These are phyloP conservation scores for Ceratoteleas bidentatus DNA, from an alignment of 1,140 invertebrate genomes.

Conservation along the genomic window DNA sequence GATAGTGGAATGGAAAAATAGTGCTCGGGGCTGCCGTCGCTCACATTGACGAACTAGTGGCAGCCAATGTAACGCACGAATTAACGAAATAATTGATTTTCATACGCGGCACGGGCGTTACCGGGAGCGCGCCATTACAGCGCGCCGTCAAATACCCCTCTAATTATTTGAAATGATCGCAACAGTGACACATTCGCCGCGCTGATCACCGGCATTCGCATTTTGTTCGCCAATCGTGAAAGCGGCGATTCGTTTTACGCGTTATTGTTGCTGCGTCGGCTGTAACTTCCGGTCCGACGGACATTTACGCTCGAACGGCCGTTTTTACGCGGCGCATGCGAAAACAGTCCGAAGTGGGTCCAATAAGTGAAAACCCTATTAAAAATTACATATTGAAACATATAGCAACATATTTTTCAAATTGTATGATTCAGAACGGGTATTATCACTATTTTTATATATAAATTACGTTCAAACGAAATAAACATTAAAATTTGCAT, in stretches of 20 bases:
- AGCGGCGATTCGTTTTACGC: slow-evolving; percentile 4
- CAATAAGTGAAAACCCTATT: too few relatives aligned
- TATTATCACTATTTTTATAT: too few relatives aligned
- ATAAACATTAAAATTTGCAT: too few relatives aligned
- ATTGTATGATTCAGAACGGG: too few relatives aligned
- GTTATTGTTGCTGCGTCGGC: slow-evolving; percentile 2
- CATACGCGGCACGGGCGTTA: slow-evolving; percentile 62
- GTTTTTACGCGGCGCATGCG: too few relatives aligned
- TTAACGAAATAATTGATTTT: slow-evolving; percentile 80
- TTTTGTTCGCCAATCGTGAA: not conserved
- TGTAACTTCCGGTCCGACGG: too few relatives aligned
- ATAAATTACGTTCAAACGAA: too few relatives aligned
- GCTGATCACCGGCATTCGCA: not conserved
- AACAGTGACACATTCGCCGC: slow-evolving; percentile 19
- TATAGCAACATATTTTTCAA: too few relatives aligned
- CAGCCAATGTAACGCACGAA: slow-evolving; percentile 80
- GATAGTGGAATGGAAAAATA: slow-evolving; percentile 80
- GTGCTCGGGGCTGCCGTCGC: slow-evolving; percentile 77
- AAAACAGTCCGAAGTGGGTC: too few relatives aligned
- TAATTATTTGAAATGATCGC: slow-evolving; percentile 44
- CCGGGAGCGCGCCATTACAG: slow-evolving; percentile 46
- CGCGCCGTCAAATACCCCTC: slow-evolving; percentile 44
- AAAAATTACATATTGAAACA: too few relatives aligned
- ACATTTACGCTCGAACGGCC: too few relatives aligned
- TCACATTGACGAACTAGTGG: slow-evolving; percentile 77